Base-by-base conservation (phyloP, 2,113 vertebrate species). In the Cacatua alba region DNA sequence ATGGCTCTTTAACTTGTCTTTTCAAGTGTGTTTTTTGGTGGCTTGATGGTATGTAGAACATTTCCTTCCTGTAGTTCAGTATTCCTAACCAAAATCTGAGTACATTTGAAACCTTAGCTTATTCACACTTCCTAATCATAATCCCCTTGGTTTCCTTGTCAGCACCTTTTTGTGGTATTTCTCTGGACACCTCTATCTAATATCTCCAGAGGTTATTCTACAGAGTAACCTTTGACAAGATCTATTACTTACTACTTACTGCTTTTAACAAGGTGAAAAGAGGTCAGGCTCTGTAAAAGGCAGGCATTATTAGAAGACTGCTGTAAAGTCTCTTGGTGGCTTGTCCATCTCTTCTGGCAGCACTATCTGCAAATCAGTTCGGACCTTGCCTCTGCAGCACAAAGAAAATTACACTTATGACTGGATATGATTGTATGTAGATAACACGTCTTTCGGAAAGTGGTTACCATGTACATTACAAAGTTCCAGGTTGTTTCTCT, bases 221-320 rank as follows among this genome's bases (percentile, higher is more conserved):
- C 90, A 94, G 92, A 90, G 91, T 95, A 96, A 96, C 94, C 94
- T 97, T 97, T 97, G 97, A 96, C 94, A 95, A 96, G 91, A 95
- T 96, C 89, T 95, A 78, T 95, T 97, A 89, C 94, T 96, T 96
- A 94, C 92, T 91, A 94, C 94, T 97, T 95, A 87, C 63, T 81
- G 83, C 78, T 92, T 97, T 97, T 94, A 91, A 91, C 64, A 78
- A 88, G 92, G 87, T 95, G 82, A 94, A 71, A 79, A 85, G 88
- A 92, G 95, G 92, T 95, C 86, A 97, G 70, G 13, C 90, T 52
- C 44, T 60, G 78, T 80, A 87, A 95, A 88, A 81, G 82, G 78
- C 92, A 96, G 86, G 41, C 72, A 49, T 82, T 86, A 94, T 91
- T 85, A 90, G 55, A 67, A 78, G 69, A 35, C 51, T 89, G 84